phyloP scores from a whole-genome alignment of 2,888 invertebrate species.

The Salticus scenicus region DNA sequence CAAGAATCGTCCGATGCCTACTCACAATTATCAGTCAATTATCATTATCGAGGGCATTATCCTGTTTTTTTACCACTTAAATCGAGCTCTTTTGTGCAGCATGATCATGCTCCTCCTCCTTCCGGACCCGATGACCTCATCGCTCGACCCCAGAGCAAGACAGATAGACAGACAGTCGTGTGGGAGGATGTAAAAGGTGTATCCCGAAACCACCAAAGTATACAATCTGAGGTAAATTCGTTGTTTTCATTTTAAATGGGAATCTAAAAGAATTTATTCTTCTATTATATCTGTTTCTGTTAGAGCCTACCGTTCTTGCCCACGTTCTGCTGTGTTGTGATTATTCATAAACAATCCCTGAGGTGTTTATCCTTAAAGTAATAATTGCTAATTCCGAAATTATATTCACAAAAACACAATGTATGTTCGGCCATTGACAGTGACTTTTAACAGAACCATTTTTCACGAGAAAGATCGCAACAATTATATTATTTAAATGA shows the following conservation, averaged over 20 bases:
- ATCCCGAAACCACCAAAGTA: constrained; percentile 44
- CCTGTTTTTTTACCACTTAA: constrained; percentile 31
- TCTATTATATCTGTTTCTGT: background rate
- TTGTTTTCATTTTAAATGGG: constrained; percentile 16
- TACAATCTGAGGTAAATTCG: constrained; percentile 29
- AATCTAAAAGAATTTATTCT: background rate
- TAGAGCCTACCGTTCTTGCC: background rate
- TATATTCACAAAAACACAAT: background rate
- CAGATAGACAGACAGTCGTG: constrained; percentile 15
- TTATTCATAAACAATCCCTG: background rate
- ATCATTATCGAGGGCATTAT: constrained; percentile 64
- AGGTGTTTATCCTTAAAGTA: constrained; percentile 5
- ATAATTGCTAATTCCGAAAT: constrained; percentile 4
- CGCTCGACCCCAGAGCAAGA: constrained; percentile 18
- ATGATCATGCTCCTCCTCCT: constrained; percentile 37
- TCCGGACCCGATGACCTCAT: constrained; percentile 66
- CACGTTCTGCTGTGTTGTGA: background rate
- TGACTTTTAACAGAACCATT: no score
- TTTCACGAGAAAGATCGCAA: no score
- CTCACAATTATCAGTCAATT: constrained; percentile 62
- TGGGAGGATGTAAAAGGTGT: constrained; percentile 34
- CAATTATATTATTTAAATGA: no score
- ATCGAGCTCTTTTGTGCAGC: constrained; percentile 54
- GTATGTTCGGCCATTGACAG: background rate
- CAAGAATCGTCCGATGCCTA: constrained; percentile 32